Conservation (phyloP, 2,113 vertebrate species). For the Parus major region DNA sequence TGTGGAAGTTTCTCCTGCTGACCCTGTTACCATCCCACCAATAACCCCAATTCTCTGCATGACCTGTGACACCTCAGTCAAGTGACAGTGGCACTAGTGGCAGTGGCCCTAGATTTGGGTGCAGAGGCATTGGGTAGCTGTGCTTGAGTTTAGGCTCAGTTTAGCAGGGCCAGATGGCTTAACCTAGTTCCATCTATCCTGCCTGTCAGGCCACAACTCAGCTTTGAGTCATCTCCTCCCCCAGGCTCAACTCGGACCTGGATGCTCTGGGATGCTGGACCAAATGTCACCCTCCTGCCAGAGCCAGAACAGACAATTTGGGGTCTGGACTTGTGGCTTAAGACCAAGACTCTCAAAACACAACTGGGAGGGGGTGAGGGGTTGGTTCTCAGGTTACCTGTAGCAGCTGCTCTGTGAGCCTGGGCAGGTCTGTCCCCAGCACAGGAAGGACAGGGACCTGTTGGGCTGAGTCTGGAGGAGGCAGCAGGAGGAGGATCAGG, state of each 20-base stretch:
- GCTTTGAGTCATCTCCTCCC: not conserved
- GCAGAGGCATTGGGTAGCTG: not conserved
- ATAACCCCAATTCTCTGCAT: not conserved
- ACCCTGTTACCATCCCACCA: not conserved
- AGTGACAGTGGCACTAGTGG: not conserved
- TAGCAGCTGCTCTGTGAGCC: not conserved
- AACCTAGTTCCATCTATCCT: not conserved
- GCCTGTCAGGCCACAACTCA: not conserved
- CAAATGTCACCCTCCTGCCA: not conserved
- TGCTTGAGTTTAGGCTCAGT: not conserved
- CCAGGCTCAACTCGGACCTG: not conserved
- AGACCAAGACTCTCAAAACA: not conserved
- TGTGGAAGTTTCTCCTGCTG: not conserved
- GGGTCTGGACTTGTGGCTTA: not conserved
- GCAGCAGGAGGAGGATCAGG: not conserved
- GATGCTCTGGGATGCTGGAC: not conserved
- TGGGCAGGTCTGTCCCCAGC: not conserved
- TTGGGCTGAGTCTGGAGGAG: not conserved
- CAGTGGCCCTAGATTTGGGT: not conserved
- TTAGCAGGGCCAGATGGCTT: not conserved
- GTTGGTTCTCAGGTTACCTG: not conserved
- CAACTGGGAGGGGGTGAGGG: not conserved
- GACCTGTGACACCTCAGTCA: not conserved
- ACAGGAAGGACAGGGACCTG: not conserved
- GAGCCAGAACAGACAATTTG: not conserved